Conservation (phyloP, 2,797 vertebrate genomes). For the Acestrorhynchus altus region DNA sequence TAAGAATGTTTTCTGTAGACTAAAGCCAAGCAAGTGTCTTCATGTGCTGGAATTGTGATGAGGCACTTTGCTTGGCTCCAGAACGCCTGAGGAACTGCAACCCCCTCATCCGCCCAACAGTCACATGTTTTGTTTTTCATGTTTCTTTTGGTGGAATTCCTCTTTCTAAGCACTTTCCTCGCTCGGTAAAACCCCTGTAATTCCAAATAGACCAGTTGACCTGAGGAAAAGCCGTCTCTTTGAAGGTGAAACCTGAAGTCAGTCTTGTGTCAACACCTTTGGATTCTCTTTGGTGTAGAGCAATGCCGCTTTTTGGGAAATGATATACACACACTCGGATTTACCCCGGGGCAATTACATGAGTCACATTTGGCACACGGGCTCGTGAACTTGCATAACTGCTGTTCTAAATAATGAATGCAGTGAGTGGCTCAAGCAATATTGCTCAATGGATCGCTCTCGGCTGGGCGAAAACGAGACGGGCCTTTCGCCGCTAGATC, state of each 20-base stretch:
- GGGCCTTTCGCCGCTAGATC: slow-evolving; percentile 14
- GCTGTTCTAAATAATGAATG: slow-evolving; percentile 36
- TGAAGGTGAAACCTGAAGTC: slow-evolving; percentile 27
- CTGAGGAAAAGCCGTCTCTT: neutral
- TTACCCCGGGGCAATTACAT: slow-evolving; percentile 44
- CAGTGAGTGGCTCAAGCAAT: slow-evolving; percentile 3
- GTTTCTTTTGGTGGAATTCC: neutral
- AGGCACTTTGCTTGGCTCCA: neutral
- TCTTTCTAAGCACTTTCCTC: neutral
- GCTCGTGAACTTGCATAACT: slow-evolving; percentile 35
- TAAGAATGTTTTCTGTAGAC: neutral
- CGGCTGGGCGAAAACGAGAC: neutral
- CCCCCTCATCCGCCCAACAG: neutral
- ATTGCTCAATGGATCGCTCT: slow-evolving; percentile 32
- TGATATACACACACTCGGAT: slow-evolving; percentile 26
- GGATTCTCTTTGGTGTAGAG: slow-evolving; percentile 21
- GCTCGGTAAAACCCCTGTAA: neutral
- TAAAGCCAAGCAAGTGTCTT: no score
- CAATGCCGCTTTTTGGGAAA: slow-evolving; percentile 38
- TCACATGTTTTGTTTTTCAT: neutral
- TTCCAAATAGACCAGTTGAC: neutral
- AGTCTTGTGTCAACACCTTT: neutral
- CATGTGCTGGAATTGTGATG: neutral
- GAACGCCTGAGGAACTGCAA: neutral
- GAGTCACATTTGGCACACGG: slow-evolving; percentile 35